A percentile compares a stretch with the other conserved stretches of the same genome.
Conservation (phyloP, 23 tunicate genomes). For the Styela clava region DNA sequence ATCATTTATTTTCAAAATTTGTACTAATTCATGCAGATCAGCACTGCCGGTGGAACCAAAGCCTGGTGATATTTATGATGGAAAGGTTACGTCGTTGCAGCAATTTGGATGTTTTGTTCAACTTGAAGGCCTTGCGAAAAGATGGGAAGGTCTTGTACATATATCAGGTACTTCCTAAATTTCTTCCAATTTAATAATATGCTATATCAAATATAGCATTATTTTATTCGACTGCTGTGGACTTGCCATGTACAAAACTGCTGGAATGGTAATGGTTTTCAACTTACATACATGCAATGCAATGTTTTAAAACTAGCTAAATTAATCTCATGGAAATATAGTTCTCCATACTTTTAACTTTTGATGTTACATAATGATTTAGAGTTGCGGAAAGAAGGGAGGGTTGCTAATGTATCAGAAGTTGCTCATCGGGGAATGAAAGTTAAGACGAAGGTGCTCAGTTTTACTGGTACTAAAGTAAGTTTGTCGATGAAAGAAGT, state of each 20-base stretch:
- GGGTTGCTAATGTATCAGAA: conserved; percentile 79
- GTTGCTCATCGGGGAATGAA: conserved; percentile 74
- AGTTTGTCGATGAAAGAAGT: conserved; percentile 94
- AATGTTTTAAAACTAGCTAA: too few species aligned
- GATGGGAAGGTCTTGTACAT: conserved; percentile 86
- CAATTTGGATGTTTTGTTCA: conserved; percentile 98
- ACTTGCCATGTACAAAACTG: too few species aligned
- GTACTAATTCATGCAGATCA: too few species aligned
- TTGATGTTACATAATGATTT: too few species aligned
- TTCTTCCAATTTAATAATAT: background rate
- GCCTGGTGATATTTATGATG: conserved; percentile 85
- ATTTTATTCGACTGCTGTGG: too few species aligned
- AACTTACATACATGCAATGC: too few species aligned
- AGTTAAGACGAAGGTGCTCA: conserved; percentile 88
- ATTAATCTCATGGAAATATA: too few species aligned
- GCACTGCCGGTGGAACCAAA: conserved; percentile 49
- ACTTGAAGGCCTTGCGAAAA: conserved; percentile 57
- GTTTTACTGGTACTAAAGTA: conserved; percentile 72
- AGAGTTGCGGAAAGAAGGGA: conserved; percentile 73
- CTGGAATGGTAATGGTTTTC: too few species aligned
- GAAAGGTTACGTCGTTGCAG: conserved; percentile 83
- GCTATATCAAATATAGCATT: background rate
- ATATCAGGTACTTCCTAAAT: conserved; percentile 31
- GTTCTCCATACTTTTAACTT: too few species aligned
- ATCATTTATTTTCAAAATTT: too few species aligned